These are phyloP conservation scores for Neodon shergylaensis DNA, from an alignment of 2,113 vertebrate genomes.

Conservation along the genomic window DNA sequence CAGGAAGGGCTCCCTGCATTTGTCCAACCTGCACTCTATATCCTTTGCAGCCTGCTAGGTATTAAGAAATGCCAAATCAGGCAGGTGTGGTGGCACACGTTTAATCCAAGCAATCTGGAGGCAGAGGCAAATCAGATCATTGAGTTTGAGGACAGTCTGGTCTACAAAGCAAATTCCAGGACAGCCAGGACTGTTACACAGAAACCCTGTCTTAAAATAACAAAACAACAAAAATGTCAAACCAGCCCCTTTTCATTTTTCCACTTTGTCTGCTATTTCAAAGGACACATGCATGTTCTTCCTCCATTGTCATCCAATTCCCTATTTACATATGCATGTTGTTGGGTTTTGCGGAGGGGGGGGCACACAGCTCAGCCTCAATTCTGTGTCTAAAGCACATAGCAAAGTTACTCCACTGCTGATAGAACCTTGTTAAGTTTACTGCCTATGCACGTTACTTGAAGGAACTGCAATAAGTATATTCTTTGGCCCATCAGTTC, in stretches of 20 bases:
- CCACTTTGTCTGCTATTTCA: neutral
- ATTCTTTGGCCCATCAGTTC: neutral
- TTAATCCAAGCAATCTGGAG: neutral
- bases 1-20: neutral
- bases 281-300: neutral
- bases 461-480: neutral
- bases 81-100: too few relatives aligned
- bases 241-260: neutral
- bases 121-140: neutral
- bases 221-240: too few relatives aligned
- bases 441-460: neutral
- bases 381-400: neutral
- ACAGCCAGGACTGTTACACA: neutral
- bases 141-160: neutral
- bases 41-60: neutral
- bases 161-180: neutral
- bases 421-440: neutral
- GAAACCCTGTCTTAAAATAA: too few relatives aligned
- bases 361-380: neutral
- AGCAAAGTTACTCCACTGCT: neutral
- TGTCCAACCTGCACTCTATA: neutral
- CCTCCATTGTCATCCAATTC: neutral
- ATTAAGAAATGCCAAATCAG: neutral
- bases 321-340: neutral
- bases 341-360: neutral